These are phyloP conservation scores for Pipa parva DNA, from an alignment of 2,113 vertebrate genomes.

Conservation along the genomic window DNA sequence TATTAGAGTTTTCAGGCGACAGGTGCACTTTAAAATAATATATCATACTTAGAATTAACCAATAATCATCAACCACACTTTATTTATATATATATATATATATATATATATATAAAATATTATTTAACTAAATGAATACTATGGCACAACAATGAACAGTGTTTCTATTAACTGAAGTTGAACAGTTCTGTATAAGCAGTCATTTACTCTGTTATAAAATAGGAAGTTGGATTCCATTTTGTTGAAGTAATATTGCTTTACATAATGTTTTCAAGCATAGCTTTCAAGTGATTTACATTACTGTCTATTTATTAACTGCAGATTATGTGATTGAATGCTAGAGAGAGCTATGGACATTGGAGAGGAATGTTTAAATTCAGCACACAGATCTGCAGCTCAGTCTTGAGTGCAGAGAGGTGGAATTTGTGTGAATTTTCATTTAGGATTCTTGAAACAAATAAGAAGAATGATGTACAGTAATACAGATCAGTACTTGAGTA, in stretches of 20 bases:
- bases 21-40: too few species aligned
- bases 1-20: too few species aligned
- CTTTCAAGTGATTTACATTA: conserved; percentile 34
- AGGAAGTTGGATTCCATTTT: conserved; percentile 29
- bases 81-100: too few species aligned
- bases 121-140: neutral
- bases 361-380: conserved; percentile 9
- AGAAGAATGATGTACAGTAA: conserved; percentile 1
- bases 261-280: conserved; percentile 16
- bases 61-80: too few species aligned
- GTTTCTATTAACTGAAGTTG: neutral
- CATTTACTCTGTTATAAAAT: conserved; percentile 11
- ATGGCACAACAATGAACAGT: neutral
- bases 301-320: conserved; percentile 33
- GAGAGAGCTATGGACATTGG: neutral
- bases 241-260: conserved; percentile 1
- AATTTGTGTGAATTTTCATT: conserved; percentile 26
- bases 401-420: conserved; percentile 20
- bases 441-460: conserved; percentile 25
- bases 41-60: too few species aligned
- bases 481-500: conserved; percentile 13
- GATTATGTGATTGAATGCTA: conserved; percentile 26
- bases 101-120: too few species aligned
- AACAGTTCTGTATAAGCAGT: neutral
- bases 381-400: conserved; percentile 5